Conservation (phyloP, 2,797 vertebrate genomes). For the Halcyon smyrnensis region DNA sequence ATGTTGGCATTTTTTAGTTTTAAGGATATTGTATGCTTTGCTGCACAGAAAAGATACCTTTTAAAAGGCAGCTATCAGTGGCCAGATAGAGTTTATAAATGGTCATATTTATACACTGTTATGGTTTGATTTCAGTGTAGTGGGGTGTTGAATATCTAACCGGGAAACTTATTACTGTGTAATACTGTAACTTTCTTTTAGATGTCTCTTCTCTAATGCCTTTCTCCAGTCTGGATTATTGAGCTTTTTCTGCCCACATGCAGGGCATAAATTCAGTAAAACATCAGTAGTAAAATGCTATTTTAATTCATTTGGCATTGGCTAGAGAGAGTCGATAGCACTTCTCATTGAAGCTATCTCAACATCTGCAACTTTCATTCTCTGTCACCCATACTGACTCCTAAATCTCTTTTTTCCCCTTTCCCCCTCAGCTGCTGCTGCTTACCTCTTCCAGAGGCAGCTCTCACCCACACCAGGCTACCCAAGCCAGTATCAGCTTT, state of each 20-base stretch:
- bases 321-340: not conserved
- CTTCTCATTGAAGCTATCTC: not conserved
- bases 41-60: not conserved
- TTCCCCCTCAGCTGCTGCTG: slow-evolving; percentile 77
- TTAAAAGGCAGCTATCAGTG: not conserved
- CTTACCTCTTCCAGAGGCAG: slow-evolving; percentile 96
- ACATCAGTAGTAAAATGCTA: not conserved
- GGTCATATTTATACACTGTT: not conserved
- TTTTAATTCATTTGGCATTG: not conserved
- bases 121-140: not conserved
- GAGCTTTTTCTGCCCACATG: not conserved
- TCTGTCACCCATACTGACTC: not conserved
- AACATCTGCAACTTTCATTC: not conserved
- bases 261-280: not conserved
- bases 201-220: not conserved
- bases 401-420: not conserved
- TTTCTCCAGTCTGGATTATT: not conserved
- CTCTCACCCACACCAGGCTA: slow-evolving; percentile 92
- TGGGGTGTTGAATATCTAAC: not conserved
- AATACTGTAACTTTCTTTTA: not conserved
- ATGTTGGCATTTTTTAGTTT: not conserved
- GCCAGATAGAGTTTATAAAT: not conserved
- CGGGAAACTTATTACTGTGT: not conserved
- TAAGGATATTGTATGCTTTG: not conserved
- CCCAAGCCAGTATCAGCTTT: slow-evolving; percentile 96